Conservation (phyloP, 64 coral and sea anemone species). For the Stylophora pistillata region DNA sequence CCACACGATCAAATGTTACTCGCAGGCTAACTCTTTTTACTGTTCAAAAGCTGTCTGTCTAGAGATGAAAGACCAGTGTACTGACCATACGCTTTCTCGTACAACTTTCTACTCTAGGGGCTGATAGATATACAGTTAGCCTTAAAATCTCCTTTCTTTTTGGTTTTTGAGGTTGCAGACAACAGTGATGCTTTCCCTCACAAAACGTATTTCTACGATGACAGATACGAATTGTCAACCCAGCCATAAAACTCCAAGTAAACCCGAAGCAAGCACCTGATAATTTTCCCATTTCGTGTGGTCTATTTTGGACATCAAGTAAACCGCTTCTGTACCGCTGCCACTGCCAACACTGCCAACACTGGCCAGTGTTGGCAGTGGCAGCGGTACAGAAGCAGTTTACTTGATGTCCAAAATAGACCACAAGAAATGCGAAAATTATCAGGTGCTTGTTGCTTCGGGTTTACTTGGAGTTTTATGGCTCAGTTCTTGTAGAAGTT, state of each 20-base stretch:
- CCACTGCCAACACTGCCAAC: background rate
- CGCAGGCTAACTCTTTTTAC: too few species aligned
- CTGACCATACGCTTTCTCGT: too few species aligned
- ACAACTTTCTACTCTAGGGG: too few species aligned
- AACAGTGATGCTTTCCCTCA: background rate
- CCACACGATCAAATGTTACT: too few species aligned
- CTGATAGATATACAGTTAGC: too few species aligned
- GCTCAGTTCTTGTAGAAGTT: too few species aligned
- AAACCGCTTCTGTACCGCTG: background rate
- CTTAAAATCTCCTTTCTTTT: background rate
- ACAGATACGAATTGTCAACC: background rate
- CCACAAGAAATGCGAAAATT: background rate
- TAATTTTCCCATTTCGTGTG: too few species aligned
- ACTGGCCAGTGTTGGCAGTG: background rate
- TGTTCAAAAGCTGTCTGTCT: too few species aligned
- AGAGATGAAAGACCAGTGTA: too few species aligned
- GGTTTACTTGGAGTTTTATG: too few species aligned
- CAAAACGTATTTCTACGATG: background rate
- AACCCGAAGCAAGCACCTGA: too few species aligned
- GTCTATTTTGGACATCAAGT: background rate
- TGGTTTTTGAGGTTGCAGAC: background rate
- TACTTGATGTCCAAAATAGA: background rate
- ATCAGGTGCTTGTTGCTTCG: too few species aligned
- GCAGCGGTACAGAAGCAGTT: background rate
- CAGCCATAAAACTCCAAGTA: background rate